These are phyloP conservation scores for Drosophila hamatofila DNA, from an alignment of 2,888 invertebrate genomes.

Conservation along the genomic window DNA sequence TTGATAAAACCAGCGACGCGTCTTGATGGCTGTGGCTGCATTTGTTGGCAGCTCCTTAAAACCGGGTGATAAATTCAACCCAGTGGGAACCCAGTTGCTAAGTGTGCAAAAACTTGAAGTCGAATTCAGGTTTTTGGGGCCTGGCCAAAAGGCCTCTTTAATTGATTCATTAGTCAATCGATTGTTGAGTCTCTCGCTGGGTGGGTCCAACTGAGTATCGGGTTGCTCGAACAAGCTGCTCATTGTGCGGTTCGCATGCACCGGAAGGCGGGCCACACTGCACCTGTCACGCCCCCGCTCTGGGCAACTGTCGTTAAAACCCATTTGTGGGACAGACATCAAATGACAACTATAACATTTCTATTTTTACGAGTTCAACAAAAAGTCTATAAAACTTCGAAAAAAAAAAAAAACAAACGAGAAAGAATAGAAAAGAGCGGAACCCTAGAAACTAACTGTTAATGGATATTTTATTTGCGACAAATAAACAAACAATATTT, in stretches of 20 bases:
- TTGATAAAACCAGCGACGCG: slow-evolving; percentile 39
- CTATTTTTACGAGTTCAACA: slow-evolving; percentile 75
- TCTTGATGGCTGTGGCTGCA: slow-evolving; percentile 58
- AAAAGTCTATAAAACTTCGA: slow-evolving; percentile 57
- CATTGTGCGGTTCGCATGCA: slow-evolving; percentile 9
- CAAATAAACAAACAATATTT: slow-evolving; percentile 73
- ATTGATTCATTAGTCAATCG: slow-evolving; percentile 74
- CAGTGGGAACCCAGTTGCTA: slow-evolving; percentile 26
- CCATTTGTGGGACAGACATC: slow-evolving; percentile 66
- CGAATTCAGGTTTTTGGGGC: slow-evolving; percentile 27
- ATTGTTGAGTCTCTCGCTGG: slow-evolving; percentile 42
- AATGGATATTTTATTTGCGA: slow-evolving; percentile 70
- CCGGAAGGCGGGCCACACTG: slow-evolving; percentile 22
- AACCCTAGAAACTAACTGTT: slow-evolving; percentile 38
- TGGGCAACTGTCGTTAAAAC: slow-evolving; percentile 62
- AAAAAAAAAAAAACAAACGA: neutral
- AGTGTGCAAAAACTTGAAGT: slow-evolving; percentile 19
- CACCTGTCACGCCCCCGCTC: slow-evolving; percentile 62
- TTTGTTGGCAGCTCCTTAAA: slow-evolving; percentile 58
- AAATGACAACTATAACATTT: slow-evolving; percentile 72
- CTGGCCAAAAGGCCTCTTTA: slow-evolving; percentile 58
- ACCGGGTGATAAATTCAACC: slow-evolving; percentile 50
- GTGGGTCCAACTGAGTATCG: slow-evolving; percentile 36
- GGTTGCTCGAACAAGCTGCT: slow-evolving; percentile 53
- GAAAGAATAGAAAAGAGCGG: slow-evolving; percentile 22